Base-by-base conservation (phyloP, 2,113 vertebrate species). In the Bostrychus sinensis region DNA sequence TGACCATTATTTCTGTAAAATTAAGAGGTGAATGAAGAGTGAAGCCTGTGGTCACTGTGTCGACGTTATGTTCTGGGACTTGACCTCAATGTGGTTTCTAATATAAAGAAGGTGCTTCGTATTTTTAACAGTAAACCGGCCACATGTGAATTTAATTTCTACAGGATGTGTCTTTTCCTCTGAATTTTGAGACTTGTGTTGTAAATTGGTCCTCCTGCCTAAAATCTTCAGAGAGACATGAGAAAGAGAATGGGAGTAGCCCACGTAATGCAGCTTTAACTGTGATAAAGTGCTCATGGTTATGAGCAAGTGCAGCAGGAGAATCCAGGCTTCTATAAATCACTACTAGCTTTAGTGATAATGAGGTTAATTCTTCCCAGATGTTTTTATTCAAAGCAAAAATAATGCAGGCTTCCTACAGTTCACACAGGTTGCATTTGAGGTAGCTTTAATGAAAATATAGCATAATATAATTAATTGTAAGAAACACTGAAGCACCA, bases 361-460 rank as follows among this genome's bases (percentile, higher is more conserved):
- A 88, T 83, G 66, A 86, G 37, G 58, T 71, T 89, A 86, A 91
- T 86, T 86, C 72, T 63, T 80, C 57, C 80, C 86, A 91, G 81
- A 88, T 89, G 89, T 68, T 41, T 55, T 75, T 50, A 45, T 82
- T 87, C 81, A 68, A 78, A 70, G n/a, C 69, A 78, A 70, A 62
- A 61, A 16, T 48, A 78, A 69, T 66, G 25, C 83, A 85, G 59
- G 54, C 77, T 71, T 50, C 78, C 32, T 51, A 72, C 56, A 41
- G 62, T 79, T 58, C 65, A 46, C 13, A 1, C 1, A 17, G n/a
- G 53, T 58, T 64, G 37, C 55, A 0, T 51, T 64, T 63, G 43
- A n/a, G n/a, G n/a, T n/a, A n/a, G n/a, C 9, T 34, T 66, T 56
- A 22, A 37, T 16, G 20, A n/a, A n/a, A n/a, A n/a, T n/a, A n/a